Base-by-base conservation (phyloP, 2,113 vertebrate genomes). In the Takifugu bimaculatus region DNA sequence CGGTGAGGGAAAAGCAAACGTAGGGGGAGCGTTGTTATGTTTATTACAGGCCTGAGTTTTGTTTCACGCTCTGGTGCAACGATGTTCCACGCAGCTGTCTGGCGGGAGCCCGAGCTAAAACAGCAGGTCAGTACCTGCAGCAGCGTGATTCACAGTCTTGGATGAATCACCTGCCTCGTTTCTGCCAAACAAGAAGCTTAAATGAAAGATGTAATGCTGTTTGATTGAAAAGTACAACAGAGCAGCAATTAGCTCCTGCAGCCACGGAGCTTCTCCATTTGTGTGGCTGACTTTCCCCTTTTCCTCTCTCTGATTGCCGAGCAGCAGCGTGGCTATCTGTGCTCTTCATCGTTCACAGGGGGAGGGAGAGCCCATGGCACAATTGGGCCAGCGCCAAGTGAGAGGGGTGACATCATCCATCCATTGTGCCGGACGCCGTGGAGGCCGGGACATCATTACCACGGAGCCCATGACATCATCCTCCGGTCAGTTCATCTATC, bases 321-420 rank as follows among this genome's bases (percentile, higher is more conserved):
- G 70, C 55, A 60, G 74, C 60, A 62, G 57, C 72, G 66, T 52
- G 70, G 61, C 83, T 68, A 76, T 79, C 77, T 79, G 77, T 60
- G n/a, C 77, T 64, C 65, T 51, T 80, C 65, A 76, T 79, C 70
- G 72, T 60, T 84, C 65, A 74, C 29, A 43, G 50, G 43, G 54
- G 63, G 75, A 54, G 53, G 44, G 50, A 58, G 57, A 39, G 50
- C 61, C 78, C 25, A 35, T 72, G 79, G 82, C 84, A 82, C 60
- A 78, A 77, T 13, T 80, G 77, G 81, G 75, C 55, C 57, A 63
- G 47, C 26, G 76, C 81, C 84, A 86, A 71, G 61, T 69, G 72
- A 75, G 77, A 78, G 65, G 72, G 70, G 70, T 88, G 84, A 88
- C 81, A 84, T 88, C 83, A 87, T 80, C 69, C 68, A 87, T 80